These are phyloP conservation scores for Spatula versicolor DNA, from an alignment of 2,797 vertebrate species.

Conservation along the genomic window DNA sequence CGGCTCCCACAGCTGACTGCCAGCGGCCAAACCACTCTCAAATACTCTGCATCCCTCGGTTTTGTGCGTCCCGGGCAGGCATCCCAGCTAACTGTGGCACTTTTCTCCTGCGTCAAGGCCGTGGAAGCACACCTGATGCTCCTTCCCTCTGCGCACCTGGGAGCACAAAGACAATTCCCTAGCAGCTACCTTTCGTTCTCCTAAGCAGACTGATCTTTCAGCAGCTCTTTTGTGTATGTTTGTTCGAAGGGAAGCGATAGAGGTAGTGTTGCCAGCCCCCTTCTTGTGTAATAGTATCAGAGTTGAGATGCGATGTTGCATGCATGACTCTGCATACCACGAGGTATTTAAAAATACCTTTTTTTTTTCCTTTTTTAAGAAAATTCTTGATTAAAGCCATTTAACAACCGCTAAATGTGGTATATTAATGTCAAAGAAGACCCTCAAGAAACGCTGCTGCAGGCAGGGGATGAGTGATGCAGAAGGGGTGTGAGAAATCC, in stretches of 20 bases:
- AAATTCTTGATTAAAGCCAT: neutral
- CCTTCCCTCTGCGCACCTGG: neutral
- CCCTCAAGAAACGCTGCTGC: neutral
- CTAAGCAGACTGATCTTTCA: neutral
- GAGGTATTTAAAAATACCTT: neutral
- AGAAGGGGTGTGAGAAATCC: neutral
- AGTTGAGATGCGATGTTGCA: neutral
- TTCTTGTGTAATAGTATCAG: neutral
- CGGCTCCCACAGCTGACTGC: neutral
- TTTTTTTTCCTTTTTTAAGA: neutral
- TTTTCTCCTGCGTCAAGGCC: neutral
- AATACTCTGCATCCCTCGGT: neutral
- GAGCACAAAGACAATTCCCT: neutral
- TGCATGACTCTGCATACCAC: neutral
- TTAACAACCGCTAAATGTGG: neutral
- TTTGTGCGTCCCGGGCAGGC: neutral
- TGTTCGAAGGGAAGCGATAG: neutral
- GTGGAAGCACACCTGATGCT: constrained; percentile 15
- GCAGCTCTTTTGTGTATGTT: neutral
- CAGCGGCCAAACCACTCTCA: constrained; percentile 8
- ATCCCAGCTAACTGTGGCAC: neutral
- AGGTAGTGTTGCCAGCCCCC: neutral
- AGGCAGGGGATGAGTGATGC: neutral
- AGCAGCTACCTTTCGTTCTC: neutral
- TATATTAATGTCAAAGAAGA: neutral